These are phyloP conservation scores for Halcyon badia DNA, from an alignment of 2,797 vertebrate genomes.

Conservation along the genomic window DNA sequence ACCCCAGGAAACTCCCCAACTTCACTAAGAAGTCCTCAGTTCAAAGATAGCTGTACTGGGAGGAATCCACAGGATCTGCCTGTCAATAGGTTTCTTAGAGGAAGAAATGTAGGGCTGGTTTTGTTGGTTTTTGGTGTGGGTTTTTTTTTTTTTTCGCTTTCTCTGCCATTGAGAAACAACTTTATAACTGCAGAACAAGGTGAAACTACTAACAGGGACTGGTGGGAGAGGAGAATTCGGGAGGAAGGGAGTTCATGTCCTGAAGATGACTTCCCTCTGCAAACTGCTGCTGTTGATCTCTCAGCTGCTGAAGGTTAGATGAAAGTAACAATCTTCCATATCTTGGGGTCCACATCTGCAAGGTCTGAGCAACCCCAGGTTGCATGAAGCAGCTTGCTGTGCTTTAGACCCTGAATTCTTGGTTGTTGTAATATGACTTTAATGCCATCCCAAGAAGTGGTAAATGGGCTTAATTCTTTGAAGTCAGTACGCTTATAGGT, in stretches of 20 bases:
- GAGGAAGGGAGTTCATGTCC: not conserved
- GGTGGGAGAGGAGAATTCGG: not conserved
- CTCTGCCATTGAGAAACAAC: slow-evolving; percentile 68
- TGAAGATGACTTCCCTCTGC: not conserved
- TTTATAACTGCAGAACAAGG: slow-evolving; percentile 76
- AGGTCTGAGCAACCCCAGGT: not conserved
- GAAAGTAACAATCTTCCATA: not conserved
- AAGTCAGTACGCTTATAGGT: not conserved
- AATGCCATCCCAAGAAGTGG: not conserved
- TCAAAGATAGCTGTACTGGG: slow-evolving; percentile 81
- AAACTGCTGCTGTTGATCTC: not conserved
- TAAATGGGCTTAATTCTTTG: not conserved
- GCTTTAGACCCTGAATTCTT: not conserved
- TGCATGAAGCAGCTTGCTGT: not conserved
- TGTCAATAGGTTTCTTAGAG: slow-evolving; percentile 83
- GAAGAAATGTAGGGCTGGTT: slow-evolving; percentile 51
- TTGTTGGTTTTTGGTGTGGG: not conserved
- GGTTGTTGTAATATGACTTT: not conserved
- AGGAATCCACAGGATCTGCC: slow-evolving; percentile 82
- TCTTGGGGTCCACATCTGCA: not conserved
- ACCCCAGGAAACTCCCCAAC: slow-evolving; percentile 79
- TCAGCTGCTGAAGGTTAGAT: not conserved
- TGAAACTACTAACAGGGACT: slow-evolving; percentile 55
- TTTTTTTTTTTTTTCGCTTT: not conserved
- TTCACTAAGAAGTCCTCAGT: slow-evolving; percentile 82